Base-by-base conservation (phyloP, 2,113 vertebrate genomes). In the Brachionichthys hirsutus region DNA sequence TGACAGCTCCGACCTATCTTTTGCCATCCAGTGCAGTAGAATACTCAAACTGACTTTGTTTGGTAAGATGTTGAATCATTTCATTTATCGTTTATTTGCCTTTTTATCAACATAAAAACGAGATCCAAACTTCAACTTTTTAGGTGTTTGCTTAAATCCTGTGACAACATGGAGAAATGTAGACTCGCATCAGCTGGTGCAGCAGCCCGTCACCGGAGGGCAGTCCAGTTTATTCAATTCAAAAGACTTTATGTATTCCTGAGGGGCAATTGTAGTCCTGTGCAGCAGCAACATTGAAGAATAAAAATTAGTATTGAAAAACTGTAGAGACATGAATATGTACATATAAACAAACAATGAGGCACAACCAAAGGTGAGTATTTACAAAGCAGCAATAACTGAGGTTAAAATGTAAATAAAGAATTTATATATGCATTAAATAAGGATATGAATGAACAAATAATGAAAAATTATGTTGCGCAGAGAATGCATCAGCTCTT, bases 21-120 rank as follows among this genome's bases (percentile, higher is more conserved):
- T 98, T 78, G 96, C 96, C 66, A 98, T 98, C 91, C 97, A 99
- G 0, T 99, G 97, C 90, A 99, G 97, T 92, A 96, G 96, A 84
- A 99, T 99, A 93, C 93, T 99, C 83, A 99, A 99, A 78, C 89
- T 99, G 73, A 98, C 95, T 34, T 90, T 97, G 73, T 98, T 97
- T 92, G 95, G 95, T 98, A 91, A 94, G 94, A 90, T 42, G 2
- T 52, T n/a, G 1, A 18, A 47, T 5, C 7, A 41, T 68, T 68
- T 60, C n/a, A n/a, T n/a, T n/a, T n/a, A n/a, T n/a, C n/a, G 2
- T 8, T 13, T 17, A 13, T 6, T 52, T 19, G 2, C n/a, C 6
- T 6, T 16, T 12, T 47, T 6, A 16, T 5, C 22, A 15, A n/a
- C 6, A 15, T 14, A 35, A 3, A 24, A 9, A 10, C 51, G 20